Conservation (phyloP, 2,113 vertebrate genomes). For the Calyptommatus sinebrachiatus region DNA sequence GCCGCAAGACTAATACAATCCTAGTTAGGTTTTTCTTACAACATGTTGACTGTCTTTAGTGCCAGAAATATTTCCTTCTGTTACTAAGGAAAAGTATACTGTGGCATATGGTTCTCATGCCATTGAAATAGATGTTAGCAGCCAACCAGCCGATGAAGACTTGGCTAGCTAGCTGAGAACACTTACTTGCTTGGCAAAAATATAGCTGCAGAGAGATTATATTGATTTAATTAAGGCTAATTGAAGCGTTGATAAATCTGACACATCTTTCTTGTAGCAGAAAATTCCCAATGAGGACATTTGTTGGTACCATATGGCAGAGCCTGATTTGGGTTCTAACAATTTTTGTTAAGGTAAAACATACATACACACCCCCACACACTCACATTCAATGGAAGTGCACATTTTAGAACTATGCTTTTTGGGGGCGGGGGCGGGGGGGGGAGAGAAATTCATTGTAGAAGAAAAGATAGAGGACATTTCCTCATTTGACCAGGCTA, state of each 20-base stretch:
- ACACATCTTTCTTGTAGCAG: constrained; percentile 31
- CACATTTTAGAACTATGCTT: not conserved
- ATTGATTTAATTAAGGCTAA: constrained; percentile 68
- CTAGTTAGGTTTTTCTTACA: constrained; percentile 26
- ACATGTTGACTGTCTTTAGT: constrained; percentile 25
- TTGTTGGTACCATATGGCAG: constrained; percentile 31
- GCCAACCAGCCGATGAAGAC: constrained; percentile 53
- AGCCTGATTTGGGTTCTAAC: constrained; percentile 22
- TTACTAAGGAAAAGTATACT: constrained; percentile 50
- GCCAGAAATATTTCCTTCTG: constrained; percentile 47
- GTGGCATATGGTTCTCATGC: constrained; percentile 40
- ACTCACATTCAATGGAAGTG: not conserved
- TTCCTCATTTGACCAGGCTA: too few species aligned
- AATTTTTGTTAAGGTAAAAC: constrained; percentile 13
- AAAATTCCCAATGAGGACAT: constrained; percentile 28
- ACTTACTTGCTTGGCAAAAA: constrained; percentile 56
- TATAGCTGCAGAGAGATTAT: constrained; percentile 49
- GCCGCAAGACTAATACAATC: constrained; percentile 16
- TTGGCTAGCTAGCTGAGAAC: constrained; percentile 45
- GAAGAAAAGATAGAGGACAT: not conserved
- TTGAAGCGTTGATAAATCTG: constrained; percentile 57
- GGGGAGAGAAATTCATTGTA: not conserved
- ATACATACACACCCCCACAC: not conserved
- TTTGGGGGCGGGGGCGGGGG: too few species aligned
- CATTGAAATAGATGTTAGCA: constrained; percentile 55